These are phyloP conservation scores for Phyllotis vaccarum DNA, from an alignment of 2,797 vertebrate genomes.

Conservation along the genomic window DNA sequence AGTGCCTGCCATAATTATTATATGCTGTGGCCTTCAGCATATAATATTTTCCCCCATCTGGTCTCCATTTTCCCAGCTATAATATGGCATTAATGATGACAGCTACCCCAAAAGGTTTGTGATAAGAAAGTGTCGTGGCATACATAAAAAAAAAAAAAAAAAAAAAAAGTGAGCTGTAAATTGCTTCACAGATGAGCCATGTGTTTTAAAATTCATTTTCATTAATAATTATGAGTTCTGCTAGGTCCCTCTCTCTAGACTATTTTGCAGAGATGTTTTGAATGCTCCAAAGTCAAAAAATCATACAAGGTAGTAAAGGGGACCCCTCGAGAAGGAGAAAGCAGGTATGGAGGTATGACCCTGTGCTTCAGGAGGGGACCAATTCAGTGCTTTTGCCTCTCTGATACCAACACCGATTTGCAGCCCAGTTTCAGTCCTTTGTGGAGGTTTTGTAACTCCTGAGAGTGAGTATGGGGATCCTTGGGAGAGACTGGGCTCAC, in stretches of 20 bases:
- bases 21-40: background rate
- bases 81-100: background rate
- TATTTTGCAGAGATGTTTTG: background rate
- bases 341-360: background rate
- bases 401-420: background rate
- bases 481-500: background rate
- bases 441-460: background rate
- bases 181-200: background rate
- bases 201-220: slow-evolving; percentile 10
- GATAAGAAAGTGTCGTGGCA: background rate
- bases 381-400: background rate
- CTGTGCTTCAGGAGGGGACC: too few relatives aligned
- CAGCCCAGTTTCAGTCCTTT: background rate
- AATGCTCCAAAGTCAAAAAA: background rate
- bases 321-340: background rate
- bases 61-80: background rate
- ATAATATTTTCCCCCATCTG: background rate
- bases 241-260: background rate
- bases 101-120: background rate
- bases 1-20: background rate
- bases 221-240: background rate
- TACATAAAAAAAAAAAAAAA: background rate
- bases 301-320: background rate
- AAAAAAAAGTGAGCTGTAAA: background rate
- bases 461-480: background rate